Percentiles rank a stretch among this genome's conserved stretches.
These are phyloP conservation scores for Hippocampus kuda DNA, from an alignment of 2,797 vertebrate species.

Conservation along the genomic window DNA sequence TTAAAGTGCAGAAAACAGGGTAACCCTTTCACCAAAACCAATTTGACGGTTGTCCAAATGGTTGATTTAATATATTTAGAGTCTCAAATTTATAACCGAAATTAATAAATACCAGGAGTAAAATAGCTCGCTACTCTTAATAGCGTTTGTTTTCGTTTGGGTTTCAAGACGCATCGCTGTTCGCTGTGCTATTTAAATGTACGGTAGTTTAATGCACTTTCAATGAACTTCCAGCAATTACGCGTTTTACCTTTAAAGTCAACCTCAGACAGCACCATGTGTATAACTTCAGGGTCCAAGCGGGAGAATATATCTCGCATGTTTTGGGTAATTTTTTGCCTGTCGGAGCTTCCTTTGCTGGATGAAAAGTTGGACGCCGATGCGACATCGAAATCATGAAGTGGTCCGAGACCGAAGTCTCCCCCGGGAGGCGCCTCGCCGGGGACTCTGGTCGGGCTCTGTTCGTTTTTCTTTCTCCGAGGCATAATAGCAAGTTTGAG, in stretches of 20 bases:
- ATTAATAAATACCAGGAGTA: no score
- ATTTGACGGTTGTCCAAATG: no score
- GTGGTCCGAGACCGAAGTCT: conserved; percentile 22
- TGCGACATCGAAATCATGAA: conserved; percentile 20
- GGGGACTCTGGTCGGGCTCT: conserved; percentile 71
- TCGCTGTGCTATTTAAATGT: no score
- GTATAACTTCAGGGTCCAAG: conserved; percentile 85
- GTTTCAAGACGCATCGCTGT: no score
- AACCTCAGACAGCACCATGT: conserved; percentile 90
- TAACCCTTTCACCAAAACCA: no score
- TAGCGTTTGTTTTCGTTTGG: neutral
- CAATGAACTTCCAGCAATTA: neutral
- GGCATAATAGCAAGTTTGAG: conserved; percentile 68
- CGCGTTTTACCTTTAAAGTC: conserved; percentile 83
- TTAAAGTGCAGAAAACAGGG: no score
- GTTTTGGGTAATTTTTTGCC: conserved; percentile 70
- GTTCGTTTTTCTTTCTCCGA: conserved; percentile 78
- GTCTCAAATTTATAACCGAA: no score
- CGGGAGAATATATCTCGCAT: conserved; percentile 94
- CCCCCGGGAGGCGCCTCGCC: conserved; percentile 33
- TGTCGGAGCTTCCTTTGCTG: conserved; percentile 27
- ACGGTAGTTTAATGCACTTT: neutral
- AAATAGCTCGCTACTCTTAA: no score
- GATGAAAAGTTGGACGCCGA: conserved; percentile 33
- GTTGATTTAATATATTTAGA: no score